phyloP scores from a whole-genome alignment of 2,797 vertebrate species.

The Eulemur albifrons region DNA sequence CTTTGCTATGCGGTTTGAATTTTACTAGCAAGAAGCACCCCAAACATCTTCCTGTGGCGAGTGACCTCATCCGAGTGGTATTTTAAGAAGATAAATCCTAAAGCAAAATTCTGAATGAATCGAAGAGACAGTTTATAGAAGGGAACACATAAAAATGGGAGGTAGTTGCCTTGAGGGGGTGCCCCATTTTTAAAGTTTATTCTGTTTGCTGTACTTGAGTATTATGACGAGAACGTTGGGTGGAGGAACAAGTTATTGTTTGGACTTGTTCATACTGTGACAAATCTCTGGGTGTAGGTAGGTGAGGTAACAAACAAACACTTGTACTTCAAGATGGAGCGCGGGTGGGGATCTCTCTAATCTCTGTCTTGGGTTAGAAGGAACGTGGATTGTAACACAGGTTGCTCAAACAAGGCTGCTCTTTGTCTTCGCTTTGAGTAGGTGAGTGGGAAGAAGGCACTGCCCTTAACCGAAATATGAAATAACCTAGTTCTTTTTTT shows the following conservation, averaged over 20 bases:
- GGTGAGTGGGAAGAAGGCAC: background rate
- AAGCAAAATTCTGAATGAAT: background rate
- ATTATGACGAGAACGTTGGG: background rate
- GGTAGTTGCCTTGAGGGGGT: background rate
- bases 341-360: background rate
- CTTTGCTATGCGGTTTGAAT: background rate
- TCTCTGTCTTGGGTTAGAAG: constrained; percentile 17
- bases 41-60: background rate
- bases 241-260: background rate
- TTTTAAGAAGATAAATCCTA: background rate
- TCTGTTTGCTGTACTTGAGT: background rate
- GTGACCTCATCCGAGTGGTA: background rate
- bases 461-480: background rate
- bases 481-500: background rate
- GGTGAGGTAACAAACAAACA: constrained; percentile 35
- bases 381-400: background rate
- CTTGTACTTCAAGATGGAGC: background rate
- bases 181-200: background rate
- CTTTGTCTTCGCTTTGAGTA: background rate
- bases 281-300: constrained; percentile 50
- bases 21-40: background rate
- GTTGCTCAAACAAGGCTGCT: background rate
- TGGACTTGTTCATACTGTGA: background rate
- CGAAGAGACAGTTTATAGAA: background rate
- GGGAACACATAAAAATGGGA: background rate